A percentile compares a stretch with the other conserved stretches of the same genome.
These are phyloP conservation scores for Pterocles gutturalis DNA, from an alignment of 2,113 vertebrate species.

Conservation along the genomic window DNA sequence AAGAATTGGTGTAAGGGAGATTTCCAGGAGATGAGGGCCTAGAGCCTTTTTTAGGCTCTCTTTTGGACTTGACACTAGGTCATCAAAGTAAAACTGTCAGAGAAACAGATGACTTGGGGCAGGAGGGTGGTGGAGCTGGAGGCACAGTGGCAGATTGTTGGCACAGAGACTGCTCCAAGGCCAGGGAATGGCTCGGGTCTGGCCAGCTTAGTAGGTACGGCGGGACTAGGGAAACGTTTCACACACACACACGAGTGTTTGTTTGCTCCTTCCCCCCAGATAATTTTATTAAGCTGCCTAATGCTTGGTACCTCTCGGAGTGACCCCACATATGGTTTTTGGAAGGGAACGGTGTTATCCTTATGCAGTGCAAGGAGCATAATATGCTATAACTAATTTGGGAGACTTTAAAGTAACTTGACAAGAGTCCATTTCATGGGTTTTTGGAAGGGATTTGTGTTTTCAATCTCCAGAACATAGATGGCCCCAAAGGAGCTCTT, in stretches of 20 bases:
- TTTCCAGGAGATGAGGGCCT: not conserved
- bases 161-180: not conserved
- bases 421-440: slow-evolving; percentile 31
- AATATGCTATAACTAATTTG: not conserved
- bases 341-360: not conserved
- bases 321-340: not conserved
- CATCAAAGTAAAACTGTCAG: not conserved
- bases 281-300: not conserved
- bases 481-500: slow-evolving; percentile 22
- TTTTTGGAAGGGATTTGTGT: slow-evolving; percentile 39
- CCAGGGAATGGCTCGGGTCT: not conserved
- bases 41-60: not conserved
- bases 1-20: not conserved
- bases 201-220: not conserved
- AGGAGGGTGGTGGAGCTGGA: not conserved
- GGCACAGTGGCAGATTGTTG: not conserved
- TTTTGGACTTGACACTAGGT: not conserved
- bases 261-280: not conserved
- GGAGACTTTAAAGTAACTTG: not conserved
- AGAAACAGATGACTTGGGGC: not conserved
- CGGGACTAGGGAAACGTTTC: not conserved
- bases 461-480: slow-evolving; percentile 32
- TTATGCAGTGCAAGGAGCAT: not conserved
- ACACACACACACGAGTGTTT: not conserved
- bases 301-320: not conserved